Evolutionary conservation across 1,140 invertebrate genomes (phyloP), one percentile per base, ranked within the genome.

Genomic region (Apocrypta bakeri): DNA sequence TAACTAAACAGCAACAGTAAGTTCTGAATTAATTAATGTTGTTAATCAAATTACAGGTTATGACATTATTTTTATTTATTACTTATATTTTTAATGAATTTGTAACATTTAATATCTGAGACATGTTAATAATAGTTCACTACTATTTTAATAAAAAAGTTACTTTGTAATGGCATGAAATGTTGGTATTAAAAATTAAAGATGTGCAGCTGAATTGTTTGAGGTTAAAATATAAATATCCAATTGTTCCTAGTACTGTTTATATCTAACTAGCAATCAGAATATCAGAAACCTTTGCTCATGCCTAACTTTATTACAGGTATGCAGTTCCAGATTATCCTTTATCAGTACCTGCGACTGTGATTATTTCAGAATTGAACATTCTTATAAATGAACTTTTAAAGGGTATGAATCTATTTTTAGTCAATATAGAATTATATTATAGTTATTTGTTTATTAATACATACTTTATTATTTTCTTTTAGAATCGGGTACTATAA

Each of bases 321-420:
- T 98, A 96, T 94, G 96, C 97, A 14, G 95, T 98, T 69, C 95
- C 97, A 17, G 96, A 98, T 92, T 94, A 94, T 85, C 96, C 97
- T 0, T 95, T 96, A 88, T 96, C 96, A 12, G 95, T 98, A 21
- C 95, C 96, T 69, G 93, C 94, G 56, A 94, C 93, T 76, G 94
- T 97, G 14, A 92, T 94, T 69, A 89, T 93, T 9, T 91, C 93
- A 72, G 96, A 96, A 77, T 91, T 98, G 4, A 98, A 97, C 90
- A 94, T 93, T 76, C 92, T 98, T 33, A 90, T 98, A 9, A 98
- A 98, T 93, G 94, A 95, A 78, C 88, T 98, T 79, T 88, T 98
- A 37, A 94, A 94, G 91, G 95, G 96, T 93, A 94, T 76, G 4
- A 66, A 63, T 84, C 1, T 71, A 37, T 84, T 74, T 76, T 84